Conservation (phyloP, 2,113 vertebrate genomes). For the Lagopus leucura region DNA sequence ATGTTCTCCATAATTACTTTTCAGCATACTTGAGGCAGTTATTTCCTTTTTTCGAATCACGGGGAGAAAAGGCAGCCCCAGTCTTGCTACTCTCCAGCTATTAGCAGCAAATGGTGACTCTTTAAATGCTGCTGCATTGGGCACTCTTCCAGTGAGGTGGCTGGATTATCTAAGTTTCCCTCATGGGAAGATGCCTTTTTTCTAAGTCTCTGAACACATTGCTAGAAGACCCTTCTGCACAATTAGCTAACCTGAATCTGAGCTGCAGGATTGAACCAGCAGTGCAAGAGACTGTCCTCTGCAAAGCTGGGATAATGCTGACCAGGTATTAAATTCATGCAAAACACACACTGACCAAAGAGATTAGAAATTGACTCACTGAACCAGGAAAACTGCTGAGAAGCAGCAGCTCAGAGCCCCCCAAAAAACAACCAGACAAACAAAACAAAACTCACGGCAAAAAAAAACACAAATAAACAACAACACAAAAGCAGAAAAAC, state of each 20-base stretch:
- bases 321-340: conserved; percentile 46
- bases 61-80: not conserved
- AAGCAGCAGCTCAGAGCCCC: not conserved
- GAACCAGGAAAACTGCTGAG: conserved; percentile 48
- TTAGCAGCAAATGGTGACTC: not conserved
- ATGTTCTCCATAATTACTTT: conserved; percentile 12
- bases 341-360: not conserved
- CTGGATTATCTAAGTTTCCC: not conserved
- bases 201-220: not conserved
- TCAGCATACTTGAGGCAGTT: not conserved
- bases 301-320: not conserved
- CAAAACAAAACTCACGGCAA: not conserved
- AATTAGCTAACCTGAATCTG: not conserved
- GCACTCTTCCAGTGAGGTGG: not conserved
- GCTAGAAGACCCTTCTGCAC: not conserved
- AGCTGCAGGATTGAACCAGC: not conserved
- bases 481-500: not conserved
- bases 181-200: not conserved
- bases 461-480: not conserved
- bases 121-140: not conserved
- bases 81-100: not conserved
- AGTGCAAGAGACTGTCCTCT: not conserved
- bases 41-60: not conserved
- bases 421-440: not conserved
- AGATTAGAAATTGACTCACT: conserved; percentile 48